These are phyloP conservation scores for Dromococcyx pavoninus DNA, from an alignment of 2,797 vertebrate species.

Conservation along the genomic window DNA sequence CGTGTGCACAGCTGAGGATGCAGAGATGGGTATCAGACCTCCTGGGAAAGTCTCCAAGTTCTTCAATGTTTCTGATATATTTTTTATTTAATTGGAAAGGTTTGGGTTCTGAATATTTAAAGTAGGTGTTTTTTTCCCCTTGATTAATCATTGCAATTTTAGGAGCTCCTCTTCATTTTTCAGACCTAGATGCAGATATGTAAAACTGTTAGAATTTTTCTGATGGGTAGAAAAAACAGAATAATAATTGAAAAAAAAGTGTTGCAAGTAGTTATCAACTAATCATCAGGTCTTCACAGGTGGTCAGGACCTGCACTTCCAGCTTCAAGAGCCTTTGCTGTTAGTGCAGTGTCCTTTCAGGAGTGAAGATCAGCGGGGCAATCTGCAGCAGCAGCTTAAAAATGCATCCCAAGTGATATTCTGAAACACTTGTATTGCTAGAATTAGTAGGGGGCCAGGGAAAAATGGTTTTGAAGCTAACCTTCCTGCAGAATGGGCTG, in stretches of 20 bases:
- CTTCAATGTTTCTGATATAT: accelerated
- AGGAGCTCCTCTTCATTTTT: not conserved
- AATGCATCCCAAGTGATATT: not conserved
- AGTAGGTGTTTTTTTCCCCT: not conserved
- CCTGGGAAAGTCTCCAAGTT: not conserved
- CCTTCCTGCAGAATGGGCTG: not conserved
- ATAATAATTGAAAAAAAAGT: not conserved
- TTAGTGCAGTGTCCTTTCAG: accelerated
- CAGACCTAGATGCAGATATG: accelerated
- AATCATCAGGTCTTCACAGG: accelerated
- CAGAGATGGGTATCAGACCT: not conserved
- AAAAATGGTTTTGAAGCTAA: accelerated
- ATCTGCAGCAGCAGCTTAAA: not conserved
- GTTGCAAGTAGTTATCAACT: no score
- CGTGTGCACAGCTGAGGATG: not conserved
- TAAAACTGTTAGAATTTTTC: not conserved
- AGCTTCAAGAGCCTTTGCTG: not conserved
- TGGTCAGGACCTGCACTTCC: not conserved
- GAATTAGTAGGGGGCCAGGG: not conserved
- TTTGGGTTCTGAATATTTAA: not conserved
- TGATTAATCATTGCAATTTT: not conserved
- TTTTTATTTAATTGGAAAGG: not conserved
- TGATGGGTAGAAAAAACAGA: not conserved
- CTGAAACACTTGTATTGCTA: not conserved
- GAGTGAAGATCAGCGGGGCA: not conserved